Base-by-base conservation (phyloP, 1,140 invertebrate genomes). In the Lysiphlebus fabarum region DNA sequence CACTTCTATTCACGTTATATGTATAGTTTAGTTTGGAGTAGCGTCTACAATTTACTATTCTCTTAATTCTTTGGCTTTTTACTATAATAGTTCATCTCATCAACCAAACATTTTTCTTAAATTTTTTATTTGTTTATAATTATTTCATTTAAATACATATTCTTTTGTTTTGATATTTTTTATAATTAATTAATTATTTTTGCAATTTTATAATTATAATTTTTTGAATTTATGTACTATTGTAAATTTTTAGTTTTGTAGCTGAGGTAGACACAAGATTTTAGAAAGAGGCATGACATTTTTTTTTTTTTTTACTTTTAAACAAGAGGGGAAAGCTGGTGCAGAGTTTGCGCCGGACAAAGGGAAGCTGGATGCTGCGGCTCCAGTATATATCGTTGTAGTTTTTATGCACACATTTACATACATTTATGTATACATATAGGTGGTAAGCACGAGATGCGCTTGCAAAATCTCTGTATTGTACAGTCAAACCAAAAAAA, bases 311-410 rank as follows among this genome's bases (percentile, higher is more conserved):
- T 12, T 45, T 3, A 1, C 3, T 17, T n/a, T n/a, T n/a, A n/a
- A n/a, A 17, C 17, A 17, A 3, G 17, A 45, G 56, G 42, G 56
- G 45, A 42, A 55, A 63, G 17, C 17, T 17, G 17, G 17, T 44
- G 57, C 57, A 64, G 63, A 64, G 63, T 65, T 70, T 70, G 68
- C 70, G 67, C 69, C 17, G 69, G 67, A 75, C 71, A 75, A 75
- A 74, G 73, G 66, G 70, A 75, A 71, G 70, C 71, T 17, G 17
- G n/a, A 17, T 17, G 17, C 17, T 69, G 70, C 68, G 69, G 68
- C 69, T 70, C 66, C 67, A 67, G 66, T 68, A n/a, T n/a, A n/a
- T 65, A 63, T 67, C 65, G 62, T 60, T 65, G 65, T 67, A 64
- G 62, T 60, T 65, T 68, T 59, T 63, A 70, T 56, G 45, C 68